phyloP scores from a whole-genome alignment of 2,888 invertebrate species.

The Platerodrilus igneus region DNA sequence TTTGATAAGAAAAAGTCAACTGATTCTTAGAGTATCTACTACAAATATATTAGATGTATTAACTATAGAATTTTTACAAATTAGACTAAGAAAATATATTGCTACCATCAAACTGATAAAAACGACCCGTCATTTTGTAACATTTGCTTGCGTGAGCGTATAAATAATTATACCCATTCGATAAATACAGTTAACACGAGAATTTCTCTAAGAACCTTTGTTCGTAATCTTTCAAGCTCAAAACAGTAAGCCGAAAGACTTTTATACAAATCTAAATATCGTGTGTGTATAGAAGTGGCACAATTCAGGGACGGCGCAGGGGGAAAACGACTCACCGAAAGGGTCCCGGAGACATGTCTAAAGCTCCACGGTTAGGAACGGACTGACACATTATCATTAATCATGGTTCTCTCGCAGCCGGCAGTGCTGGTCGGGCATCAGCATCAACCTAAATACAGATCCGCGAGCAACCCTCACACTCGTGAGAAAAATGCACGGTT shows the following conservation, averaged over 20 bases:
- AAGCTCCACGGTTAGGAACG: conserved; percentile 48
- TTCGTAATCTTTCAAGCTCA: conserved; percentile 44
- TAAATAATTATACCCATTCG: conserved; percentile 15
- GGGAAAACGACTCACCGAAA: conserved; percentile 35
- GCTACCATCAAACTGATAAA: too few relatives aligned
- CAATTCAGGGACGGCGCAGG: conserved; percentile 42
- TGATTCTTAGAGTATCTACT: too few relatives aligned
- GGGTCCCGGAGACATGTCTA: conserved; percentile 47
- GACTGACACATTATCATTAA: conserved; percentile 48
- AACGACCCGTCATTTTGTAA: too few relatives aligned
- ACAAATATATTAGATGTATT: too few relatives aligned
- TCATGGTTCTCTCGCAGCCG: conserved; percentile 47
- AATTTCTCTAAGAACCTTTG: conserved; percentile 33
- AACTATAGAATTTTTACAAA: too few relatives aligned
- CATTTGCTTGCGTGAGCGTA: conserved; percentile 5
- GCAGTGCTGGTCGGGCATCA: conserved; percentile 45
- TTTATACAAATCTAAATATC: conserved; percentile 47
- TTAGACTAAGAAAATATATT: too few relatives aligned
- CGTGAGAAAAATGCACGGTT: conserved; percentile 45
- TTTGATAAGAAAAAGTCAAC: too few relatives aligned
- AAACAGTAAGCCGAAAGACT: conserved; percentile 47
- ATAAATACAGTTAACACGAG: conserved; percentile 17
- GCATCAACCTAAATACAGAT: conserved; percentile 47
- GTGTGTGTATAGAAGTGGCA: conserved; percentile 43
- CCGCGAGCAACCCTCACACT: conserved; percentile 39